phyloP scores from a whole-genome alignment of 92 coral and sea anemone genomes.

The Parazoanthus darwini region DNA sequence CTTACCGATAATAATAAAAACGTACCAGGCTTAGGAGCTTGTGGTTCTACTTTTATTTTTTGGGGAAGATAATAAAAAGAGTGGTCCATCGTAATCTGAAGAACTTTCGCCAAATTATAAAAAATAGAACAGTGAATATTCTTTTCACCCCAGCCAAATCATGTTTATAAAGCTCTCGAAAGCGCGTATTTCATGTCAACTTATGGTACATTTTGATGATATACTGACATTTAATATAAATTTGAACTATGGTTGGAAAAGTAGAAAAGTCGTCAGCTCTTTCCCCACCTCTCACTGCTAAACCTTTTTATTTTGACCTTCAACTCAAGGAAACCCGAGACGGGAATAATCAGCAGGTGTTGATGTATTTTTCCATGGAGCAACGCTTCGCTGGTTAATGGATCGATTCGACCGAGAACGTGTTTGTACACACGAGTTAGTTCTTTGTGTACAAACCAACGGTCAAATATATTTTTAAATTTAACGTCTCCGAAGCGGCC shows the following conservation, averaged over 20 bases:
- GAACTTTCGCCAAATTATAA: neutral
- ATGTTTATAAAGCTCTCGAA: no score
- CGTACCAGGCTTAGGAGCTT: no score
- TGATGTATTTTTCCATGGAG: neutral
- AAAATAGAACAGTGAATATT: neutral
- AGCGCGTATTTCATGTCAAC: neutral
- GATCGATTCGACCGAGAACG: neutral
- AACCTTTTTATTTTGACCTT: no score
- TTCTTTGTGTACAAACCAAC: constrained; percentile 17
- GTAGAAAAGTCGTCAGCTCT: neutral
- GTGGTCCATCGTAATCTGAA: neutral
- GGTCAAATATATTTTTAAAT: constrained; percentile 36
- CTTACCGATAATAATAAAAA: no score
- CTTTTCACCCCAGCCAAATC: neutral
- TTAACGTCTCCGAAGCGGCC: constrained; percentile 19
- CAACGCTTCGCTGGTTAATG: constrained; percentile 6
- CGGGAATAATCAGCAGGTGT: neutral
- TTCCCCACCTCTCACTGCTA: neutral
- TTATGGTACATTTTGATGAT: neutral
- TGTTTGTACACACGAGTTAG: neutral
- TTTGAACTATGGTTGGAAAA: neutral
- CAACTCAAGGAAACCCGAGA: neutral
- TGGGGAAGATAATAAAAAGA: no score
- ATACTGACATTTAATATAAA: neutral
- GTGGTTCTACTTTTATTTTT: no score